Conservation (phyloP, 2,113 vertebrate species). For the Hydrochoerus hydrochaeris region DNA sequence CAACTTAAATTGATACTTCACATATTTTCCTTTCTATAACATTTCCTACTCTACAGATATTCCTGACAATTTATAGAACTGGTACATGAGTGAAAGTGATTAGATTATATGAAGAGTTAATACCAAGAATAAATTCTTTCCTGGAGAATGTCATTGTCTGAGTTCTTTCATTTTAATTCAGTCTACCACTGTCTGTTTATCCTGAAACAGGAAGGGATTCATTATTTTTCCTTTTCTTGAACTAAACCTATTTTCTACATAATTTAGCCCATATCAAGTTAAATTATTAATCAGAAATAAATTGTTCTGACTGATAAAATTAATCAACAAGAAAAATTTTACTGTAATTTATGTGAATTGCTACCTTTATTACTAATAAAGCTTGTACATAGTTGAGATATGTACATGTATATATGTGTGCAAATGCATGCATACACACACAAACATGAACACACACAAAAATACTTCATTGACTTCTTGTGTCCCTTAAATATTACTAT, state of each 20-base stretch:
- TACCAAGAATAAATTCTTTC: neutral
- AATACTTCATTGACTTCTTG: neutral
- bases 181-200: neutral
- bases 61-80: neutral
- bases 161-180: neutral
- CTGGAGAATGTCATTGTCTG: neutral
- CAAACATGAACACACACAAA: neutral
- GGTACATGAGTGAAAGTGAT: neutral
- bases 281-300: neutral
- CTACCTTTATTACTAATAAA: neutral
- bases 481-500: neutral
- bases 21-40: neutral
- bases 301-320: slow-evolving; percentile 1
- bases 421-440: neutral
- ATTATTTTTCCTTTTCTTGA: neutral
- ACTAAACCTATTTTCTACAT: slow-evolving; percentile 17
- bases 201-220: neutral
- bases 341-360: neutral
- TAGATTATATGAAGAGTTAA: neutral
- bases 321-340: neutral
- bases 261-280: neutral
- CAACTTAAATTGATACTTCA: neutral
- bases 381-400: neutral
- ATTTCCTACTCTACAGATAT: neutral
- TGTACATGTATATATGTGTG: neutral